These are phyloP conservation scores for Hypomecis punctinalis DNA, from an alignment of 2,888 invertebrate genomes.

Conservation along the genomic window DNA sequence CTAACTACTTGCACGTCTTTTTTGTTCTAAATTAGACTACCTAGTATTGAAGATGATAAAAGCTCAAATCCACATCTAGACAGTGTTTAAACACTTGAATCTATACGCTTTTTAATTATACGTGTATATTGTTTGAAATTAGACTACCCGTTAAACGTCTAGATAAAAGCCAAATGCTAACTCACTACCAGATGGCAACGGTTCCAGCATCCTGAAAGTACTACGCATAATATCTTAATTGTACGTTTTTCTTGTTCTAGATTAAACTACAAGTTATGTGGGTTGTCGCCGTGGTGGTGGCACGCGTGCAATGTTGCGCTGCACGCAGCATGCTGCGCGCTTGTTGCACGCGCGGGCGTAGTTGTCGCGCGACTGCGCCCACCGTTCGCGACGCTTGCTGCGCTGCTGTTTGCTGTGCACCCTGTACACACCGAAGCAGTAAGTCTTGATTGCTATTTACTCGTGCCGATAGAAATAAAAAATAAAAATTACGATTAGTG, in stretches of 20 bases:
- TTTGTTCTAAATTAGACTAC: too few relatives aligned
- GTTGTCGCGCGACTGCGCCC: conserved; percentile 88
- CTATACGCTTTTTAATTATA: too few relatives aligned
- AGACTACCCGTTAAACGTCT: too few relatives aligned
- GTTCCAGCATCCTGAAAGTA: too few relatives aligned
- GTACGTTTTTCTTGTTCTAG: conserved; percentile 81
- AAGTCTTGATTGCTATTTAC: conserved; percentile 69
- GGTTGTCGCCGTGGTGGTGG: conserved; percentile 90
- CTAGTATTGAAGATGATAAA: too few relatives aligned
- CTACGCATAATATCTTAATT: background rate
- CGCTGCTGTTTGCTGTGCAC: conserved; percentile 92
- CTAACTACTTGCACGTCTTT: too few relatives aligned
- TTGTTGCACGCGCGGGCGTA: conserved; percentile 89
- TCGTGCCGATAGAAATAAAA: background rate
- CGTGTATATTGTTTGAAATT: too few relatives aligned
- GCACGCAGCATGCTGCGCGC: conserved; percentile 90
- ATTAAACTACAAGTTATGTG: conserved; percentile 89
- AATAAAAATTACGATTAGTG: too few relatives aligned
- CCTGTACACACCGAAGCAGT: conserved; percentile 96
- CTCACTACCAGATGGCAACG: too few relatives aligned
- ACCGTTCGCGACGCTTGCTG: conserved; percentile 89
- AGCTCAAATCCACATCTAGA: too few relatives aligned
- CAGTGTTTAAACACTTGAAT: too few relatives aligned
- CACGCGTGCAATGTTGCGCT: conserved; percentile 91
- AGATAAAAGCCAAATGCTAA: too few relatives aligned